Conservation (phyloP, 23 tunicate species). For the Ascidia mentula region DNA sequence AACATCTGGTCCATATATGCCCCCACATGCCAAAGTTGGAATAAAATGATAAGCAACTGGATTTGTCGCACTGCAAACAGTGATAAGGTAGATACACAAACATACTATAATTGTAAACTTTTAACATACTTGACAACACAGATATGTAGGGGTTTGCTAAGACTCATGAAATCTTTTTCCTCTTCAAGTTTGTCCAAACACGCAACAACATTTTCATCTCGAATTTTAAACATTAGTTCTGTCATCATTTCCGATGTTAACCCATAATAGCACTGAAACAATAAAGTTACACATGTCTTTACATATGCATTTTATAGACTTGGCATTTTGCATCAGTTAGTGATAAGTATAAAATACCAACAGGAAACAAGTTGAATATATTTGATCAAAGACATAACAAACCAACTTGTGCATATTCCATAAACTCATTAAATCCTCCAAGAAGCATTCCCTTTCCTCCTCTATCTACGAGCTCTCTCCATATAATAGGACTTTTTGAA, state of each 20-base stretch:
- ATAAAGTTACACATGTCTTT: too few relatives aligned
- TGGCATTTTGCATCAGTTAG: background rate
- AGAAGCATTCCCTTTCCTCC: conserved; percentile 87
- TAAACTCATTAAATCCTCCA: conserved; percentile 92
- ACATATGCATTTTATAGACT: background rate
- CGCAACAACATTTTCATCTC: conserved; percentile 60
- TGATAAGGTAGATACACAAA: background rate
- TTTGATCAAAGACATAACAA: background rate
- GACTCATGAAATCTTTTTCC: conserved; percentile 29
- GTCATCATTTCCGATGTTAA: conserved; percentile 76
- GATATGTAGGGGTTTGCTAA: conserved; percentile 78
- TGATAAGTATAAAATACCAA: too few relatives aligned
- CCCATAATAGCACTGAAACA: conserved; percentile 80
- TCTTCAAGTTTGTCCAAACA: conserved; percentile 24
- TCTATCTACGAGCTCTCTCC: conserved; percentile 90
- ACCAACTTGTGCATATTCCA: conserved; percentile 86
- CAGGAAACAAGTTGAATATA: too few relatives aligned
- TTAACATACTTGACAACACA: conserved; percentile 84
- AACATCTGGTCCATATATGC: conserved; percentile 62
- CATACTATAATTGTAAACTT: background rate
- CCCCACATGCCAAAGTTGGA: conserved; percentile 62
- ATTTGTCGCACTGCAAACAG: conserved; percentile 34
- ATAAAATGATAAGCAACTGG: conserved; percentile 72
- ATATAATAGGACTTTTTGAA: conserved; percentile 81
- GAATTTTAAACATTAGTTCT: conserved; percentile 58